Conservation (phyloP, 2,797 vertebrate genomes). For the Sorex maritimensis region DNA sequence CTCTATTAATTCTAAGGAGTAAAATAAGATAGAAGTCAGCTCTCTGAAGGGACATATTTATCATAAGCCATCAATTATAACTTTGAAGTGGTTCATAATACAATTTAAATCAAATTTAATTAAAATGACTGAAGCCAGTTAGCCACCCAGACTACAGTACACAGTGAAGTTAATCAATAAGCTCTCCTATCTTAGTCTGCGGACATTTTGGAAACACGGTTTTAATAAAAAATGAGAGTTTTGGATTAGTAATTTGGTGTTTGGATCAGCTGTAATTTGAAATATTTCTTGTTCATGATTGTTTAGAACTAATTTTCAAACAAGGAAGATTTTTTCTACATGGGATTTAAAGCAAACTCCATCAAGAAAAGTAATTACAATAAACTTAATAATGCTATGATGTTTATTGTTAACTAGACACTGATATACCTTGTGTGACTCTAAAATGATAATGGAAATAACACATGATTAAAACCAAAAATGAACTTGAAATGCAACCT, state of each 20-base stretch:
- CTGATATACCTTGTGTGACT: neutral
- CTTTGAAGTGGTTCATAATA: constrained; percentile 85
- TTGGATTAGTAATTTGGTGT: constrained; percentile 42
- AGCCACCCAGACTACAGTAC: constrained; percentile 83
- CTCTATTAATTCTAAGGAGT: constrained; percentile 58
- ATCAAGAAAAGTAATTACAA: constrained; percentile 45
- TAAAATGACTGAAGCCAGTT: constrained; percentile 87
- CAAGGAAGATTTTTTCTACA: neutral
- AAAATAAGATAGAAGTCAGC: neutral
- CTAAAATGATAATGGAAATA: constrained; percentile 33
- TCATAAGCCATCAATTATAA: constrained; percentile 77
- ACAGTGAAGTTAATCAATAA: neutral
- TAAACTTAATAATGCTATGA: constrained; percentile 48
- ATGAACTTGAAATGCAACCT: constrained; percentile 29
- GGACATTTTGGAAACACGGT: constrained; percentile 1
- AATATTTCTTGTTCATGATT: constrained; percentile 32
- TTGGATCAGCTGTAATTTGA: neutral
- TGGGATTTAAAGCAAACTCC: constrained; percentile 33
- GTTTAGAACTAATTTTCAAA: constrained; percentile 25
- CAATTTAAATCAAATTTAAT: constrained; percentile 85
- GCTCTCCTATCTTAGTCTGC: neutral
- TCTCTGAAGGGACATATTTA: constrained; percentile 29
- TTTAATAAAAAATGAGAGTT: constrained; percentile 3
- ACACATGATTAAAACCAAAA: neutral
- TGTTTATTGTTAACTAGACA: neutral